phyloP scores from a whole-genome alignment of 2,113 vertebrate genomes.

The Myiopsitta monachus region DNA sequence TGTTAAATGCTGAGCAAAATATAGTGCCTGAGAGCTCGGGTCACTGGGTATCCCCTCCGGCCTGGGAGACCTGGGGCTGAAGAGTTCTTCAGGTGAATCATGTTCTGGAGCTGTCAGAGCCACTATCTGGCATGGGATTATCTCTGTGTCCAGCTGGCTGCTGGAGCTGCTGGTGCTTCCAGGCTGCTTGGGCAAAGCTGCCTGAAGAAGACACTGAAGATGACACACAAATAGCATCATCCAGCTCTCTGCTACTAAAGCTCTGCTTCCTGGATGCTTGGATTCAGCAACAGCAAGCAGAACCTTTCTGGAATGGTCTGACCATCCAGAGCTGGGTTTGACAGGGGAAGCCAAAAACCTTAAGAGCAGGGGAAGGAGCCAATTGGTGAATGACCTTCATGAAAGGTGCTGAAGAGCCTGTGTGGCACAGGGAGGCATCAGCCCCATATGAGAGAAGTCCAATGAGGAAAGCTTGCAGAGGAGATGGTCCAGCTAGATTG shows the following conservation, averaged over 20 bases:
- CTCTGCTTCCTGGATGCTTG: neutral
- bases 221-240: neutral
- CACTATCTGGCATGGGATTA: neutral
- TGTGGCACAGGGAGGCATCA: neutral
- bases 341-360: neutral
- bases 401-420: neutral
- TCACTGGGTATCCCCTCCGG: slow-evolving; percentile 45
- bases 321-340: neutral
- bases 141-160: neutral
- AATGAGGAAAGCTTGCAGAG: neutral
- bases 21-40: slow-evolving; percentile 22
- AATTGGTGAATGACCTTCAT: neutral
- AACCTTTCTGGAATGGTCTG: neutral
- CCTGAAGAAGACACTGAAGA: neutral
- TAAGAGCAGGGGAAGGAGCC: neutral
- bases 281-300: neutral
- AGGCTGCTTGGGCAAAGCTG: slow-evolving; percentile 7
- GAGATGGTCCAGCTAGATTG: neutral
- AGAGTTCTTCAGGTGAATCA: slow-evolving; percentile 25
- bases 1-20: slow-evolving; percentile 44
- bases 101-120: slow-evolving; percentile 1
- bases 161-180: neutral
- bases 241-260: neutral
- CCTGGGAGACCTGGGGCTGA: slow-evolving; percentile 2
- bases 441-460: neutral